phyloP scores from a whole-genome alignment of 1,140 invertebrate genomes.

The Listronotus bonariensis region DNA sequence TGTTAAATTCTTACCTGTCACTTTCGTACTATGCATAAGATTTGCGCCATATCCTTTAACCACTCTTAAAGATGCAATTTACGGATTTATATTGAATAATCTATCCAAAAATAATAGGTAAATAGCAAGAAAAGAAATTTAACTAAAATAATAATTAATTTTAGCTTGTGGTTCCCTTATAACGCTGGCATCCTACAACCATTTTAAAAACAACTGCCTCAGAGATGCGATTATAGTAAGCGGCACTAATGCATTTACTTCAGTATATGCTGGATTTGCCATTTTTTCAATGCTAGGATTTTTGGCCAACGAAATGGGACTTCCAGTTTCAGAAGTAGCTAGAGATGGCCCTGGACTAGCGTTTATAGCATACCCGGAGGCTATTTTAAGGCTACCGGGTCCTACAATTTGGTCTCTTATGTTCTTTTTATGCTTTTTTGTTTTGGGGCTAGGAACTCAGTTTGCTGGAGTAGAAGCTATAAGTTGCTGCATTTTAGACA shows the following conservation, averaged over 20 bases:
- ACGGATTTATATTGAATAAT: neutral
- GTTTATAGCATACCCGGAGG: constrained; percentile 82
- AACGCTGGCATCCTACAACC: constrained; percentile 76
- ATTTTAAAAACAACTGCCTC: constrained; percentile 74
- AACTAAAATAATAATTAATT: too few relatives aligned
- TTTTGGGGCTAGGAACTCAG: constrained; percentile 77
- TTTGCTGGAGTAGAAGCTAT: constrained; percentile 83
- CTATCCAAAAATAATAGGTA: neutral
- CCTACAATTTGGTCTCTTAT: constrained; percentile 78
- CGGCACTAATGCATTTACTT: constrained; percentile 72
- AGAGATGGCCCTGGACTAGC: constrained; percentile 75
- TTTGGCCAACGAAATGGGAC: constrained; percentile 68
- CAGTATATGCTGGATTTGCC: constrained; percentile 74
- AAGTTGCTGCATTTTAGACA: constrained; percentile 74
- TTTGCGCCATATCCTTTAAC: too few relatives aligned
- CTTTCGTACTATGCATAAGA: too few relatives aligned
- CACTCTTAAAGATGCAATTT: too few relatives aligned
- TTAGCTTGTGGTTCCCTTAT: constrained; percentile 68
- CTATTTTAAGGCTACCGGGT: constrained; percentile 75
- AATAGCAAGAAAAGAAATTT: constrained; percentile 5
- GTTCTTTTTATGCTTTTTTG: constrained; percentile 85
- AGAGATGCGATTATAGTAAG: constrained; percentile 72
- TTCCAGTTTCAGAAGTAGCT: constrained; percentile 64
- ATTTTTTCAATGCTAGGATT: constrained; percentile 85
- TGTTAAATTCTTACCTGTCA: too few relatives aligned